Conservation (phyloP, 2,113 vertebrate species). For the Pollimyrus isidori region DNA sequence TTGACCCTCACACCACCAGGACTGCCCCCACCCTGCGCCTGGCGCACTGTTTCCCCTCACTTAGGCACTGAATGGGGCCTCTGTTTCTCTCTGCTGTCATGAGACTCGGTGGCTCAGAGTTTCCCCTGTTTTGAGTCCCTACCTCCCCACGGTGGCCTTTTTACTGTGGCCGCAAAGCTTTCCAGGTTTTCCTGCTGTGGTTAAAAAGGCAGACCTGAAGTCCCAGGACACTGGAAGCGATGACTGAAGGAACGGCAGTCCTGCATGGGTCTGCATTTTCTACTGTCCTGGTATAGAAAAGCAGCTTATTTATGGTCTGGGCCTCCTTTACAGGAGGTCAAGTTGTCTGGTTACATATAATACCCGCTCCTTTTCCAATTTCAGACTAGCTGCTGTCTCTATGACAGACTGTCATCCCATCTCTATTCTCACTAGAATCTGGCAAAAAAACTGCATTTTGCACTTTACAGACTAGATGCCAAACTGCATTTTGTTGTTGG, state of each 20-base stretch:
- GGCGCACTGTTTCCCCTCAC: neutral
- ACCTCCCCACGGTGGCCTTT: neutral
- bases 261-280: neutral
- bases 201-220: neutral
- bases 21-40: neutral
- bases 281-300: neutral
- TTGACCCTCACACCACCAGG: neutral
- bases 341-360: neutral
- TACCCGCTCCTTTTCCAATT: neutral
- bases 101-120: neutral
- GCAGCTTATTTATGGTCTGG: neutral
- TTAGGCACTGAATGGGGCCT: conserved; percentile 22
- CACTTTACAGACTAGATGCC: neutral
- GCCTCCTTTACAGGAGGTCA: neutral
- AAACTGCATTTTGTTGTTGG: neutral
- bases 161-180: neutral
- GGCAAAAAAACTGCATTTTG: neutral
- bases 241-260: neutral
- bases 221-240: neutral
- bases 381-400: neutral
- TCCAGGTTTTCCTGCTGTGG: neutral
- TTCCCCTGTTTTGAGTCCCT: neutral
- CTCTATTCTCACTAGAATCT: neutral
- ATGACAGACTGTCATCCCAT: neutral
- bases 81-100: conserved; percentile 10